Evolutionary conservation across 2,888 invertebrate genomes (phyloP), one percentile per base, ranked within the genome.

Genomic region (Trachelus troglodyta): DNA sequence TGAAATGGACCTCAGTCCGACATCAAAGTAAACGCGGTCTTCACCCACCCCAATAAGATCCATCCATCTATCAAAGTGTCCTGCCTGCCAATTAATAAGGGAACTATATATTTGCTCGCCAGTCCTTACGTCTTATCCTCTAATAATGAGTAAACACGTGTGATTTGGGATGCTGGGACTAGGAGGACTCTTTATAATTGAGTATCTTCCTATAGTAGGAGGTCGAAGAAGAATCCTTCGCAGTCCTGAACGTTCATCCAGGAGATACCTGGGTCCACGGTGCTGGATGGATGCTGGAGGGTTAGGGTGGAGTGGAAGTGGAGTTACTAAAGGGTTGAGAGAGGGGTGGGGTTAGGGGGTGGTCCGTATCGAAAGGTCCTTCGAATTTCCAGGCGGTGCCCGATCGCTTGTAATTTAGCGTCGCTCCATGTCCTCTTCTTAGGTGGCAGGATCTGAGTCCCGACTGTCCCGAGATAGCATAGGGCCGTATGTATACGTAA

Each of bases 81-180:
- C 79, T 83, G 84, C 83, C 85, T 84, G 81, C 88, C 88, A 90
- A 90, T 90, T 90, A 90, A 90, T 90, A 89, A 86, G 85, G 85
- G 87, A 86, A 87, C 86, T 84, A 84, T 85, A 81, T 90, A 84
- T 90, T 90, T 90, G 87, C 87, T 81, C 83, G 73, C 77, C 81
- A 81, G 79, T 84, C 83, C 82, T 82, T 78, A 75, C 84, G 85
- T 89, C 90, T 90, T 90, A 90, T 90, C 88, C 89, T 40, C 82
- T 87, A 88, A 87, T 88, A 87, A 85, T 87, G 84, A 87, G 88
- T 86, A 89, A 89, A 90, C 82, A 89, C 80, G 69, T 33, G 69
- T 30, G 69, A 40, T 40, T 40, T 15, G 40, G 40, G 40, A 40
- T 40, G 40, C 40, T 40, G 40, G 15, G 40, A 15, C 40, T 2